phyloP scores from a whole-genome alignment of 2,113 vertebrate species.

The Macroglossus sobrinus region DNA sequence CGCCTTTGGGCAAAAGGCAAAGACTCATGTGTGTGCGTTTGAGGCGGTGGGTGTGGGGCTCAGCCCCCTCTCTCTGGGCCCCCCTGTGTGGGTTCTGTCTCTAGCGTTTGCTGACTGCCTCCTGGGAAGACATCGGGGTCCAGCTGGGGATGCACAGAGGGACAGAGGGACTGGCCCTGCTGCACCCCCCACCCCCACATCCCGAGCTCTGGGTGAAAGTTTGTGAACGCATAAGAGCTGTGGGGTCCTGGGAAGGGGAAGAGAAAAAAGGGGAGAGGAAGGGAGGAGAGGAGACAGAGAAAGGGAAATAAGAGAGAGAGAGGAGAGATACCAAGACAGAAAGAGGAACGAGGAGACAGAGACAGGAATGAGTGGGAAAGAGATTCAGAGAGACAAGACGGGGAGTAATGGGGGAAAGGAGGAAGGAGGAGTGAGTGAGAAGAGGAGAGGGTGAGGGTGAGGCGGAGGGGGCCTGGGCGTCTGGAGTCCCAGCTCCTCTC shows the following conservation, averaged over 20 bases:
- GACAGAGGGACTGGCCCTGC: neutral
- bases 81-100: neutral
- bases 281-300: neutral
- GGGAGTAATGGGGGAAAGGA: neutral
- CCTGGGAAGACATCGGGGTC: neutral
- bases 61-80: neutral
- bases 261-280: neutral
- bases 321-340: neutral
- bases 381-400: neutral
- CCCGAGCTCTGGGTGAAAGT: neutral
- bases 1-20: neutral
- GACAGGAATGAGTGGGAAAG: too few species aligned
- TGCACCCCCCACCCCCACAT: neutral
- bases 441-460: neutral
- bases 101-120: neutral
- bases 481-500: constrained; percentile 89
- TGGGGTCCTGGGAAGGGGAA: neutral
- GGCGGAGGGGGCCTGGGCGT: constrained; percentile 75
- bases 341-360: neutral
- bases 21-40: neutral
- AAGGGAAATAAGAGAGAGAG: neutral
- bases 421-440: neutral
- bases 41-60: constrained; percentile 1
- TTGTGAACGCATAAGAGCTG: neutral
- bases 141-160: neutral